phyloP scores from a whole-genome alignment of 2,797 vertebrate species.

The Chelon labrosus region DNA sequence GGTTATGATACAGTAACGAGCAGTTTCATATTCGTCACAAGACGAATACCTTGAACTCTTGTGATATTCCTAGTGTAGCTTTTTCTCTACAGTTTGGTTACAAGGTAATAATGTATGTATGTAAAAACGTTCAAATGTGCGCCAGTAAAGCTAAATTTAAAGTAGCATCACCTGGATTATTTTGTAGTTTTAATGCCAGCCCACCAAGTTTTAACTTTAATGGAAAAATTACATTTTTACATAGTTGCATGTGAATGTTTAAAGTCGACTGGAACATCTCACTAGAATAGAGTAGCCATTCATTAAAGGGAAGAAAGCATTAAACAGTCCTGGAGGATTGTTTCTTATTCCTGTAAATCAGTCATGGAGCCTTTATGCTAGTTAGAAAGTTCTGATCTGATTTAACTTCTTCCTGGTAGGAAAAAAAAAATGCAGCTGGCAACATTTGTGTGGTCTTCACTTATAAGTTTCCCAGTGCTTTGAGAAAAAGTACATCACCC shows the following conservation, averaged over 20 bases:
- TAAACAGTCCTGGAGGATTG: background rate
- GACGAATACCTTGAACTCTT: background rate
- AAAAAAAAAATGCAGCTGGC: too few relatives aligned
- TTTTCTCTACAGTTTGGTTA: background rate
- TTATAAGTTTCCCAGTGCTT: too few relatives aligned
- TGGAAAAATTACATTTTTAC: background rate
- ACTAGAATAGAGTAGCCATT: background rate
- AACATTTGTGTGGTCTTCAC: too few relatives aligned
- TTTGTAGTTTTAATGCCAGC: background rate
- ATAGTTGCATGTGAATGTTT: background rate
- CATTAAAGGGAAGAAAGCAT: background rate
- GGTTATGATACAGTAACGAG: conserved; percentile 1
- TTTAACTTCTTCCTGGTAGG: background rate
- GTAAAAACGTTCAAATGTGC: background rate
- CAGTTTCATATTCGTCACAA: background rate
- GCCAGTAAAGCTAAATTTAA: background rate
- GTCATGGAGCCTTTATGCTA: too few relatives aligned
- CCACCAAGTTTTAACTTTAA: background rate
- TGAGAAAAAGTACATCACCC: too few relatives aligned
- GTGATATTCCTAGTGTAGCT: background rate
- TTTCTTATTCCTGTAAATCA: background rate
- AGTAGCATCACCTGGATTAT: background rate
- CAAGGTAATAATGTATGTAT: background rate
- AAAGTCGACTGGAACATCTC: background rate
- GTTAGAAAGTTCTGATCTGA: too few relatives aligned